Evolutionary conservation across 2,113 vertebrate species (phyloP).

Genomic region (Patagioenas fasciata): DNA sequence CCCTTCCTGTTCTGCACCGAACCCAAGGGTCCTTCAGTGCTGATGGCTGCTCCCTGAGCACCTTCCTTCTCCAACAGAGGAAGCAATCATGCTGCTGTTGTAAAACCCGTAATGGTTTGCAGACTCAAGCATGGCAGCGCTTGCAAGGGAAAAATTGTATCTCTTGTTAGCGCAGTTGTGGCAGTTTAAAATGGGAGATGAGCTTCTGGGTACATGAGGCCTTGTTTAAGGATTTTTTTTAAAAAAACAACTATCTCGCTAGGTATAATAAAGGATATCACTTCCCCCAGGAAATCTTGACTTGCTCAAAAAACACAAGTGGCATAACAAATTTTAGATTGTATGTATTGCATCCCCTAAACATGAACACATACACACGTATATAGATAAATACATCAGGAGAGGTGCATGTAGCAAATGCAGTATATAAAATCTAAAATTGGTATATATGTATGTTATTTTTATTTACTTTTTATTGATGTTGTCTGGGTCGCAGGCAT

Average conservation of each 20-base stretch:
- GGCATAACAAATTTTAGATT: background rate
- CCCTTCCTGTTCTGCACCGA: fast-evolving
- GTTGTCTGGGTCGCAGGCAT: background rate
- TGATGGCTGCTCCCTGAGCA: background rate
- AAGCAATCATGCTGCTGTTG: background rate
- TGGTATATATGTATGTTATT: background rate
- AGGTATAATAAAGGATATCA: background rate
- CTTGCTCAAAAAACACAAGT: background rate
- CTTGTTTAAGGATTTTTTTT: background rate
- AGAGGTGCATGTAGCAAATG: background rate
- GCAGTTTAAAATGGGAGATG: background rate
- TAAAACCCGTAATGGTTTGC: background rate
- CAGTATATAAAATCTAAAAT: background rate
- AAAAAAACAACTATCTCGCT: background rate
- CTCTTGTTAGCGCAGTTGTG: background rate
- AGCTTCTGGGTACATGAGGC: background rate
- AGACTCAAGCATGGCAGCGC: background rate
- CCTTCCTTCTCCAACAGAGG: background rate
- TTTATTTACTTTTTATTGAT: background rate
- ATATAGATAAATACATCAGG: background rate
- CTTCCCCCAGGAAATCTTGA: background rate
- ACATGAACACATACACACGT: background rate
- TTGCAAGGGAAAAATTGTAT: background rate
- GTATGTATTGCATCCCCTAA: background rate
- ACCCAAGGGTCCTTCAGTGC: background rate